Conservation (phyloP, 37 sponge, comb jelly and placozoan genomes). For the Halichondria panicea region DNA sequence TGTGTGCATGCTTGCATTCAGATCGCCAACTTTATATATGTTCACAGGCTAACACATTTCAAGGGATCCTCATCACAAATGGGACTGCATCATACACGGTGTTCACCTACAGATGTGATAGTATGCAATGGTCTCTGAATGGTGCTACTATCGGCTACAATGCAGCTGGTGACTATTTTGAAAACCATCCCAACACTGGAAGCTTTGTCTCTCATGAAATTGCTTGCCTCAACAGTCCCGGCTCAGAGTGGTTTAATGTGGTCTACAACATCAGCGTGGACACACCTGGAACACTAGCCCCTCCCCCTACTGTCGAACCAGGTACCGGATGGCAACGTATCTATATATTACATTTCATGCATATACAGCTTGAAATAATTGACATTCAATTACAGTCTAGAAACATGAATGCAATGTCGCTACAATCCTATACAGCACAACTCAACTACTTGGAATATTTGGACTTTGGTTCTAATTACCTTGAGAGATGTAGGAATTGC, state of each 20-base stretch:
- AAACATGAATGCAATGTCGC: no score
- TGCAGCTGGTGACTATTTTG: slow-evolving; percentile 32
- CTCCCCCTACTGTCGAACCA: slow-evolving; percentile 32
- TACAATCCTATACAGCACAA: slow-evolving; percentile 30
- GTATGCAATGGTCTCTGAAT: slow-evolving; percentile 51
- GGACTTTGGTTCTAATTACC: not conserved
- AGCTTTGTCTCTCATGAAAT: not conserved
- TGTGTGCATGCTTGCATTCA: no score
- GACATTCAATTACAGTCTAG: no score
- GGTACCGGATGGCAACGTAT: no score
- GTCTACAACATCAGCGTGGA: slow-evolving; percentile 42
- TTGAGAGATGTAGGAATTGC: slow-evolving; percentile 27
- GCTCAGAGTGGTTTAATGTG: slow-evolving; percentile 20
- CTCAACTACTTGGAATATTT: slow-evolving; percentile 6
- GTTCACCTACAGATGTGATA: slow-evolving; percentile 66
- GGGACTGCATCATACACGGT: slow-evolving; percentile 46
- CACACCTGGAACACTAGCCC: no score
- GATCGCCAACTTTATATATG: no score
- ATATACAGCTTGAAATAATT: no score
- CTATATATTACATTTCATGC: no score
- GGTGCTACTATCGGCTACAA: slow-evolving; percentile 43
- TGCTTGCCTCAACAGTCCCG: slow-evolving; percentile 26
- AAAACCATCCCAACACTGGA: slow-evolving; percentile 35
- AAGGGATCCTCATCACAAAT: slow-evolving; percentile 68
- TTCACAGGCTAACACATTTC: slow-evolving; percentile 60